phyloP scores from a whole-genome alignment of 2,113 vertebrate species.

The Crypturellus undulatus region DNA sequence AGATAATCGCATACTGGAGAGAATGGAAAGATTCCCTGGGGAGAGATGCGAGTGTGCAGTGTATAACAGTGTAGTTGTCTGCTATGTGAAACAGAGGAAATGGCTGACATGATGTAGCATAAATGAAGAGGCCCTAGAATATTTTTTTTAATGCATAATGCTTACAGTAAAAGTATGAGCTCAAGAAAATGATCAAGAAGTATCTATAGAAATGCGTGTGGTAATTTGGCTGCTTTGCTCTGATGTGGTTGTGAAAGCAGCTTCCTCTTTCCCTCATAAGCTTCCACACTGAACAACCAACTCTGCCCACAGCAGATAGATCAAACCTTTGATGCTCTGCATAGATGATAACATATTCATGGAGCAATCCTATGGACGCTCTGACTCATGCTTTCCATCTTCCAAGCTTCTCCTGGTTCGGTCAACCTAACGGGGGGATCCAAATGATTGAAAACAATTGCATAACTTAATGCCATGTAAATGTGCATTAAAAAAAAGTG shows the following conservation, averaged over 20 bases:
- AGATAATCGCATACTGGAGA: not conserved
- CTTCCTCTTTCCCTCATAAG: not conserved
- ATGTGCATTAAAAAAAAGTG: not conserved
- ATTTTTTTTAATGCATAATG: not conserved
- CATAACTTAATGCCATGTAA: not conserved
- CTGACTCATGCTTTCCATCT: not conserved
- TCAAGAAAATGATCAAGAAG: not conserved
- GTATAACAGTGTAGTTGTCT: not conserved
- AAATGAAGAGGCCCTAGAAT: not conserved
- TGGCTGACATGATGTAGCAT: not conserved
- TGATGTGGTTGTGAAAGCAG: not conserved
- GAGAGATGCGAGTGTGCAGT: not conserved
- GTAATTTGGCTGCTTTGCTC: not conserved
- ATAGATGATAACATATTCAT: not conserved
- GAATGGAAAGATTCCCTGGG: not conserved
- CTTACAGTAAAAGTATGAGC: not conserved
- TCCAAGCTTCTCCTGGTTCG: not conserved
- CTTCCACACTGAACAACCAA: fast-evolving
- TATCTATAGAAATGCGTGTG: too few species aligned
- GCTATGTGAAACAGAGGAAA: not conserved
- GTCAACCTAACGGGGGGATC: not conserved
- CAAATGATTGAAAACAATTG: not conserved
- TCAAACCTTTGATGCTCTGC: not conserved
- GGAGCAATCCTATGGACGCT: not conserved
- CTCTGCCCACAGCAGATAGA: not conserved